These are phyloP conservation scores for Diadema setosum DNA, from an alignment of 35 echinoderm and acorn worm species.

Conservation along the genomic window DNA sequence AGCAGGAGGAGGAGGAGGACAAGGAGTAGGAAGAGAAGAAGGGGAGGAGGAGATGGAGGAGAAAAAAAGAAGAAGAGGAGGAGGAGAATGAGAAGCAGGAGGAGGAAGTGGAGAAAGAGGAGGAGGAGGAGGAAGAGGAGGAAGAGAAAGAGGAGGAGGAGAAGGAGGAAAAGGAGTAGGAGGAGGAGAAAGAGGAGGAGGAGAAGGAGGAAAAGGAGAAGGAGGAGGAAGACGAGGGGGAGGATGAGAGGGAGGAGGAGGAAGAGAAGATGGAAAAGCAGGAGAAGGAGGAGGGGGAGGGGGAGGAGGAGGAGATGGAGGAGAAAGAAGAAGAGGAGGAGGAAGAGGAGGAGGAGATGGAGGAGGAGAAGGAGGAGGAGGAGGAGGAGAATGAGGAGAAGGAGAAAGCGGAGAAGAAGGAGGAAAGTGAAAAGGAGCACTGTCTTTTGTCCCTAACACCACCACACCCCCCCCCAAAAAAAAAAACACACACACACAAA, in stretches of 20 bases:
- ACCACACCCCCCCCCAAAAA: no score
- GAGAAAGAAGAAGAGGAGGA: neutral
- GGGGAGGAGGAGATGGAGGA: neutral
- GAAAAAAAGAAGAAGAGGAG: neutral
- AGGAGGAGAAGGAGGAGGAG: neutral
- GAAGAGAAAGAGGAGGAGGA: neutral
- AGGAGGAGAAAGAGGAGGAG: neutral
- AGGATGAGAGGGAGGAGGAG: neutral
- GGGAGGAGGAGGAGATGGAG: neutral
- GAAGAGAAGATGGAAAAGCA: neutral
- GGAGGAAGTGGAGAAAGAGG: neutral
- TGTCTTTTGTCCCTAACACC: neutral
- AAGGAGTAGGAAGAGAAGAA: neutral
- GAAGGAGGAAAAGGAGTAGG: neutral
- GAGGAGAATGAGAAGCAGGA: neutral
- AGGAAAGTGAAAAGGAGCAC: neutral
- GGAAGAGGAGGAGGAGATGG: neutral
- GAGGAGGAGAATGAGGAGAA: neutral
- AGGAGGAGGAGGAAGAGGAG: neutral
- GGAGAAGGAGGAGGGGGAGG: neutral
- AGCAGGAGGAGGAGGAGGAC: neutral
- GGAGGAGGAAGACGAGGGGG: neutral
- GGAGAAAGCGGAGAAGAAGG: neutral
- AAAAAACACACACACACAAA: no score
- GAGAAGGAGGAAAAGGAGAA: neutral